phyloP scores from a whole-genome alignment of 2,797 vertebrate genomes.

The Labeo calbasu region DNA sequence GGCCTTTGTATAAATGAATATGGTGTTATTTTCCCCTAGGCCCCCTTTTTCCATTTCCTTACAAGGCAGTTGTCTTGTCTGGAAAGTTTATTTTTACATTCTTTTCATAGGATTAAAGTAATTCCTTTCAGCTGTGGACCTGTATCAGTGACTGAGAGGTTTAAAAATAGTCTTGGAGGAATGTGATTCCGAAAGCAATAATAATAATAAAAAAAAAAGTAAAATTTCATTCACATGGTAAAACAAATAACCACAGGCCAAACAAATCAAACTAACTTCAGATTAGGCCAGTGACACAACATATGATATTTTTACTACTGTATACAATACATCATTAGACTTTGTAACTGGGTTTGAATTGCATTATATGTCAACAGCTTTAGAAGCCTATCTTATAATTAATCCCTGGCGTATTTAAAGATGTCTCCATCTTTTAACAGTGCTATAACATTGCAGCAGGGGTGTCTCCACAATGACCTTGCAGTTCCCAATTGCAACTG shows the following conservation, averaged over 20 bases:
- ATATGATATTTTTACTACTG: neutral
- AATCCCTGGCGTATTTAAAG: constrained; percentile 35
- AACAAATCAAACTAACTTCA: neutral
- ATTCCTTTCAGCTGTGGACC: constrained; percentile 68
- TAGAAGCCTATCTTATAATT: constrained; percentile 19
- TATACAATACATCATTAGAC: neutral
- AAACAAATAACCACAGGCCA: neutral
- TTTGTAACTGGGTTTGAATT: constrained; percentile 8
- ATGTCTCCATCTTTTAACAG: constrained; percentile 52
- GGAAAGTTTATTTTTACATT: constrained; percentile 70
- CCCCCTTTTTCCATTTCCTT: constrained; percentile 60
- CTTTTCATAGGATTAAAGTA: constrained; percentile 71
- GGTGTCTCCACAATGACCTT: constrained; percentile 51
- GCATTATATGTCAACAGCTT: neutral
- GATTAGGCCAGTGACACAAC: neutral
- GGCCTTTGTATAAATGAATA: constrained; percentile 1
- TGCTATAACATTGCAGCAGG: constrained; percentile 53
- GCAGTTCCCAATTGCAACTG: constrained; percentile 46
- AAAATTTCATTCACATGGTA: neutral
- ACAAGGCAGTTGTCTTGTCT: constrained; percentile 69
- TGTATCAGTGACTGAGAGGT: constrained; percentile 56
- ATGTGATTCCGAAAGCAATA: constrained; percentile 45
- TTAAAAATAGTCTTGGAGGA: constrained; percentile 68
- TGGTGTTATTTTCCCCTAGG: neutral
- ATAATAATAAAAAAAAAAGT: constrained; percentile 25